Evolutionary conservation across 2,113 vertebrate species (phyloP), one percentile per base, ranked within the genome.

Genomic region (Corythaixoides concolor): DNA sequence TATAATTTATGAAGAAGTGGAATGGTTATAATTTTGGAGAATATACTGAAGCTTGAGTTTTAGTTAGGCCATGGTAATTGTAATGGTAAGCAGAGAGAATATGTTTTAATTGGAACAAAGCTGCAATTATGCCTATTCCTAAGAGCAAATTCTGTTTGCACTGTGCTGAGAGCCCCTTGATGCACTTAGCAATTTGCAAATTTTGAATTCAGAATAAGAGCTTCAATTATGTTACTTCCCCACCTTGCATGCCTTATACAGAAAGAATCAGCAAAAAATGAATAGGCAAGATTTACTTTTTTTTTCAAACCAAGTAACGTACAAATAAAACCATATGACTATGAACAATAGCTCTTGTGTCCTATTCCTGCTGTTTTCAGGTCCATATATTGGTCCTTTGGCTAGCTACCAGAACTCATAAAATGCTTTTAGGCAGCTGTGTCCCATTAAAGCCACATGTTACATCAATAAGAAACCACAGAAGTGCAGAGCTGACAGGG

Each of bases 371-470:
- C 55, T 92, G 16, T 95, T 97, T 82, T 58, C 73, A 85, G 69
- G 84, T 95, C 91, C 93, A 88, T 96, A 95, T 95, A 96, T 85
- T 92, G 81, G 32, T 88, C 81, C 63, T 96, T 73, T 95, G 94
- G 93, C 95, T 88, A 55, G 55, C 75, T 77, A 96, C 74, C 95
- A 96, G 70, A 76, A 53, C 91, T 89, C 88, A 27, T 93, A 95
- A 96, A 97, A 89, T 83, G 89, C 85, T 96, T 96, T 96, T 83
- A 96, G 63, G 91, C 96, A 97, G 77, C 91, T 97, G 96, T 53
- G 45, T 96, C 81, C 81, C 74, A 97, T 97, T 97, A 96, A 93
- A 88, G 81, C 89, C 95, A 96, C 91, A 96, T 96, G 96, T 89
- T 96, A 53, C 78, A 94, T 93, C 87, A 96, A 21, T 88, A 91